These are phyloP conservation scores for Papilio protenor DNA, from an alignment of 2,888 invertebrate genomes.

Conservation along the genomic window DNA sequence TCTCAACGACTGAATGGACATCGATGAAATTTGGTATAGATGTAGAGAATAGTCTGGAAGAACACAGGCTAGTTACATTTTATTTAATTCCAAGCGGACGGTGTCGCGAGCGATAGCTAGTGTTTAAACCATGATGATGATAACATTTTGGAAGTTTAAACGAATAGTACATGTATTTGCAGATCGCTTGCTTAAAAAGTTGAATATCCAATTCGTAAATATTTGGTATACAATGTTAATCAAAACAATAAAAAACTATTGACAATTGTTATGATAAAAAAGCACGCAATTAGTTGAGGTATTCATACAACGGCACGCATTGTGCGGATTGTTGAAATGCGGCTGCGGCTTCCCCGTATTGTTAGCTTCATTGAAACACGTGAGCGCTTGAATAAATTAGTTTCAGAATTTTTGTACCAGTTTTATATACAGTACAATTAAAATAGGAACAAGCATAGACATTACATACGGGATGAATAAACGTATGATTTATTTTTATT, in stretches of 20 bases:
- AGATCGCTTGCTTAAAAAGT: neutral
- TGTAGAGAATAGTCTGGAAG: too few relatives aligned
- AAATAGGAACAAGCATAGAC: neutral
- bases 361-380: conserved; percentile 30
- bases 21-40: too few relatives aligned
- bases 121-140: too few relatives aligned
- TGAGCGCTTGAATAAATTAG: conserved; percentile 22
- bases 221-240: neutral
- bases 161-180: too few relatives aligned
- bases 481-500: too few relatives aligned
- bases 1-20: too few relatives aligned
- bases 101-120: too few relatives aligned
- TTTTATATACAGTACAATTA: neutral
- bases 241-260: neutral
- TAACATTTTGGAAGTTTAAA: too few relatives aligned
- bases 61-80: too few relatives aligned
- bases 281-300: conserved; percentile 22
- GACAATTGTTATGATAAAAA: conserved; percentile 26
- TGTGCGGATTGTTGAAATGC: conserved; percentile 19
- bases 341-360: conserved; percentile 22
- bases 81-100: too few relatives aligned
- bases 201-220: neutral
- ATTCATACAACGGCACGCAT: conserved; percentile 8
- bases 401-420: neutral
- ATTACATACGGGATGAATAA: neutral